phyloP scores from a whole-genome alignment of 2,113 vertebrate genomes.

The Gallinago jamesoni region DNA sequence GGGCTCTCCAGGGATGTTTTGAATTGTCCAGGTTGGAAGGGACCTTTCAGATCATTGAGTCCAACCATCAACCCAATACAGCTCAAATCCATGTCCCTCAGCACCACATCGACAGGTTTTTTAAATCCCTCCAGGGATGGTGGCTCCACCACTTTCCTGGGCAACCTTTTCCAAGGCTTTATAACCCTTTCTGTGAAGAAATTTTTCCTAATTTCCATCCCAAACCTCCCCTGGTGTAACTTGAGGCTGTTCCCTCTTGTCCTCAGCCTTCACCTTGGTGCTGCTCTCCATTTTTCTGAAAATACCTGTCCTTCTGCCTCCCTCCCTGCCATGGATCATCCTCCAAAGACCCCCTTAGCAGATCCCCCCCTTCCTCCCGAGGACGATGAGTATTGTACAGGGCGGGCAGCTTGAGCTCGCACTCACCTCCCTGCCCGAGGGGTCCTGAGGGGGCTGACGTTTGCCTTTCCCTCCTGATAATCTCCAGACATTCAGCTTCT shows the following conservation, averaged over 20 bases:
- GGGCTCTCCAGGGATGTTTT: neutral
- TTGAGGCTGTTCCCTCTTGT: neutral
- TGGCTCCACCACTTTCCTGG: neutral
- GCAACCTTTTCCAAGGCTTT: neutral
- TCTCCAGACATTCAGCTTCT: constrained; percentile 35
- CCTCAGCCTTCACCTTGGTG: neutral
- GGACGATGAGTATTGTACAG: rapidly evolving
- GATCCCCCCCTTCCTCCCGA: neutral
- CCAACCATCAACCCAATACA: neutral
- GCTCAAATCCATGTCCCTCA: neutral
- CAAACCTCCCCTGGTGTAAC: neutral
- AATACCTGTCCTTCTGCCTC: neutral
- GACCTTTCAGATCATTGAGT: neutral
- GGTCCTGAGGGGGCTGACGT: rapidly evolving
- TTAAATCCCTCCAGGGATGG: neutral
- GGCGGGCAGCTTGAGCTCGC: rapidly evolving
- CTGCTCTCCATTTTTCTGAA: neutral
- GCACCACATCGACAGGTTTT: neutral
- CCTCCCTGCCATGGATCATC: rapidly evolving
- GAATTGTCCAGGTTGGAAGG: neutral
- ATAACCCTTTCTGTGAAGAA: neutral
- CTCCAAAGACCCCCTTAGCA: neutral
- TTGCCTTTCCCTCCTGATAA: neutral
- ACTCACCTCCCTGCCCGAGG: neutral
- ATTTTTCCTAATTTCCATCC: neutral